These are phyloP conservation scores for Forbesichthys agassizii DNA, from an alignment of 2,113 vertebrate genomes.

Conservation along the genomic window DNA sequence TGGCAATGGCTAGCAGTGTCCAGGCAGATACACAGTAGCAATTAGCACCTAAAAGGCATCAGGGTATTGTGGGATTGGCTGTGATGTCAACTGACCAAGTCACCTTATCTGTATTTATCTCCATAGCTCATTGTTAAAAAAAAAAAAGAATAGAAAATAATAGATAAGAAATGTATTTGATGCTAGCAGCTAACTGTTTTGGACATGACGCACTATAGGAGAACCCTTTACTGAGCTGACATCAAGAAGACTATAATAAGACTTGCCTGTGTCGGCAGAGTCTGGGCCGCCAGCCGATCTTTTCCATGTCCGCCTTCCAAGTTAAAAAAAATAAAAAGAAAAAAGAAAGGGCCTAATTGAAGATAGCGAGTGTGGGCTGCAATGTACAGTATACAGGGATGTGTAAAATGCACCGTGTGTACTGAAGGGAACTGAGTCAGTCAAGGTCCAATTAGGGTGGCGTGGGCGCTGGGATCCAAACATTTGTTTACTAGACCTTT, in stretches of 20 bases:
- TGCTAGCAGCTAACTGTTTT: not conserved
- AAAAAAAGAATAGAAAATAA: too few relatives aligned
- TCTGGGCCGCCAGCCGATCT: not conserved
- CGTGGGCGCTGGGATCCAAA: conserved; percentile 55
- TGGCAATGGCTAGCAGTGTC: not conserved
- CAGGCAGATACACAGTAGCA: conserved; percentile 36
- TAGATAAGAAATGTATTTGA: conserved; percentile 6
- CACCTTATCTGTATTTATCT: conserved; percentile 5
- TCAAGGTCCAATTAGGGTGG: conserved; percentile 66
- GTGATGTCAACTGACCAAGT: not conserved
- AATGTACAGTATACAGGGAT: conserved; percentile 33
- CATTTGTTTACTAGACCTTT: conserved; percentile 62
- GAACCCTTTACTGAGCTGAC: conserved; percentile 5
- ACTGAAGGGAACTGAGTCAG: conserved; percentile 23
- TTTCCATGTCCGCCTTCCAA: conserved; percentile 1
- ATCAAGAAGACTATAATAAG: conserved; percentile 22
- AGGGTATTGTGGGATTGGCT: conserved; percentile 16
- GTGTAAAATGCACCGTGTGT: conserved; percentile 40
- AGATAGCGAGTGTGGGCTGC: conserved; percentile 28
- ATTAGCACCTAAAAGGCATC: conserved; percentile 58
- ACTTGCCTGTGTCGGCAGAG: conserved; percentile 13
- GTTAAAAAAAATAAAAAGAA: conserved; percentile 7
- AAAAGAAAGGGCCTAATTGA: conserved; percentile 39
- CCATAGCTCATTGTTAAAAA: not conserved
- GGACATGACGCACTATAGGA: conserved; percentile 5